Evolutionary conservation across 2,888 invertebrate genomes (phyloP).

Genomic region (Empis livida): DNA sequence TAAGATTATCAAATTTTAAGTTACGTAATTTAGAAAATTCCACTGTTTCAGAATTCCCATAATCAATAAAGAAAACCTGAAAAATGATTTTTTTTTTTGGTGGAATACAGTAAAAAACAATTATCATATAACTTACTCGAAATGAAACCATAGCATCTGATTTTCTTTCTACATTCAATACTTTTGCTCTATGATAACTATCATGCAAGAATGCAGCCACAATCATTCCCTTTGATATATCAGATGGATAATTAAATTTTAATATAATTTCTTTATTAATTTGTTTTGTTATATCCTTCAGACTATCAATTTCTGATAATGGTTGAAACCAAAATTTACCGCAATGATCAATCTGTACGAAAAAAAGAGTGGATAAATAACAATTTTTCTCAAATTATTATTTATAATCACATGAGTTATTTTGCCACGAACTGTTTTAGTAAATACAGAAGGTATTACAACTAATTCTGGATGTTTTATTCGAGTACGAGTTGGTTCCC

Average conservation of each 20-base stretch:
- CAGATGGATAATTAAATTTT: conserved; percentile 18
- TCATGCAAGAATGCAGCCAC: conserved; percentile 44
- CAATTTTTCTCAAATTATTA: too few relatives aligned
- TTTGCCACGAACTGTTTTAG: conserved; percentile 35
- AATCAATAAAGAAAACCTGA: conserved; percentile 67
- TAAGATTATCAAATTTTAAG: conserved; percentile 15
- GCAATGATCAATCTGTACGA: conserved; percentile 26
- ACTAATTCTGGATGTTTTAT: conserved; percentile 40
- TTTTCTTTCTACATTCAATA: conserved; percentile 31
- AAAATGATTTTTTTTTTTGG: conserved; percentile 9
- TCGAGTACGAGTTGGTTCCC: conserved; percentile 20
- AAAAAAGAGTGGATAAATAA: too few relatives aligned
- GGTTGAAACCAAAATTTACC: conserved; percentile 33
- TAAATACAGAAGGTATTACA: conserved; percentile 43
- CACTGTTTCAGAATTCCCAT: conserved; percentile 48
- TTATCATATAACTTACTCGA: conserved; percentile 14
- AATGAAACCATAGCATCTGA: conserved; percentile 19
- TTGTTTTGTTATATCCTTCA: conserved; percentile 29
- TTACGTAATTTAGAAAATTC: conserved; percentile 36
- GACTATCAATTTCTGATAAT: conserved; percentile 17
- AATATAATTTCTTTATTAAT: conserved; percentile 30
- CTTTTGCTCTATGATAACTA: conserved; percentile 44
- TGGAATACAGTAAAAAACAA: not conserved
- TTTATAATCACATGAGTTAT: conserved; percentile 43
- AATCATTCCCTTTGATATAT: conserved; percentile 38